Conservation (phyloP, 2,888 invertebrate species). For the Protodeltote pygarga region DNA sequence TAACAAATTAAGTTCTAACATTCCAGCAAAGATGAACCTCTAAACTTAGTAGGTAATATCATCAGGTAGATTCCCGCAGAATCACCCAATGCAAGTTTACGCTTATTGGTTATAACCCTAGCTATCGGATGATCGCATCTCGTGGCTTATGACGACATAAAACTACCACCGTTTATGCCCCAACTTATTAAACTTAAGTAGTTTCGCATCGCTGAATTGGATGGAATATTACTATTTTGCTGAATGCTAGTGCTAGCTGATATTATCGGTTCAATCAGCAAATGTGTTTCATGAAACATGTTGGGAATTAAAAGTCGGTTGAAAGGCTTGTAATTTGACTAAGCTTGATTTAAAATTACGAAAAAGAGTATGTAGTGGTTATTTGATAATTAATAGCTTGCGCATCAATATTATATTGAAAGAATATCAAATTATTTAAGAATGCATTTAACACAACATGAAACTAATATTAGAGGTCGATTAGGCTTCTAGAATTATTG, state of each 20-base stretch:
- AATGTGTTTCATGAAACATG: constrained; percentile 24
- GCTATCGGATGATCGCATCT: constrained; percentile 39
- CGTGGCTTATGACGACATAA: constrained; percentile 33
- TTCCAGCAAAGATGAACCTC: neutral
- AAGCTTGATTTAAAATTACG: too few species aligned
- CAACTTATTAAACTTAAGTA: constrained; percentile 48
- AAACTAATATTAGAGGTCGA: constrained; percentile 40
- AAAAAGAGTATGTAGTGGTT: too few species aligned
- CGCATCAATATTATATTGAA: too few species aligned
- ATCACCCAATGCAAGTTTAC: constrained; percentile 42
- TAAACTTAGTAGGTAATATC: constrained; percentile 20
- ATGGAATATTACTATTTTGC: constrained; percentile 28
- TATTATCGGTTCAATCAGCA: constrained; percentile 39
- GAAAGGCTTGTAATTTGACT: too few species aligned
- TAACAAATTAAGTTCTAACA: neutral
- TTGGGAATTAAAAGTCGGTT: too few species aligned
- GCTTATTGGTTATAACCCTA: constrained; percentile 38
- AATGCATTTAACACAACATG: constrained; percentile 40
- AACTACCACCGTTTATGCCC: constrained; percentile 36
- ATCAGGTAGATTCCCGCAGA: constrained; percentile 29
- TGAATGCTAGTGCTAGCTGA: constrained; percentile 28
- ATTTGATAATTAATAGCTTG: too few species aligned
- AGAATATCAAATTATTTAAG: too few species aligned
- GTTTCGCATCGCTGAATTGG: constrained; percentile 30
- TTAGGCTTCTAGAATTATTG: constrained; percentile 23